Percentiles rank a stretch among this genome's conserved stretches.
phyloP scores from a whole-genome alignment of 1,140 invertebrate genomes.

The Apis florea region DNA sequence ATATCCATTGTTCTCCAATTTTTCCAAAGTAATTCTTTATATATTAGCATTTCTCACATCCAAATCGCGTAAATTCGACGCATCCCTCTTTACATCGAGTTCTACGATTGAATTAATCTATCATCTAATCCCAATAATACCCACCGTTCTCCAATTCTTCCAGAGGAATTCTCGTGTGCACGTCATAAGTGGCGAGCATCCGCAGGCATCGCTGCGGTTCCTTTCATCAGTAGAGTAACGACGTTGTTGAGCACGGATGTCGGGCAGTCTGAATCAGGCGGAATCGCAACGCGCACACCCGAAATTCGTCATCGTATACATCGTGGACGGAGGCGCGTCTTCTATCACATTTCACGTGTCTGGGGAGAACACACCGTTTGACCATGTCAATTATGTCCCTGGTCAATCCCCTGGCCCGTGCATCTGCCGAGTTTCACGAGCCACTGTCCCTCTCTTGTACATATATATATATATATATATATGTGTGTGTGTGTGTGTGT shows the following conservation, averaged over 20 bases:
- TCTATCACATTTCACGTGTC: conserved; percentile 61
- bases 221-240: background rate
- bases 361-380: conserved; percentile 60
- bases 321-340: conserved; percentile 19
- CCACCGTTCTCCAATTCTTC: too few relatives aligned
- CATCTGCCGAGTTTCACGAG: conserved; percentile 64
- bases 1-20: too few relatives aligned
- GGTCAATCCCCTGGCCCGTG: conserved; percentile 58
- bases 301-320: conserved; percentile 39
- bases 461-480: background rate
- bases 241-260: conserved; percentile 21
- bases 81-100: too few relatives aligned
- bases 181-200: background rate
- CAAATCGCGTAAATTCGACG: too few relatives aligned
- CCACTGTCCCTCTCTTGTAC: conserved; percentile 29
- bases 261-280: background rate
- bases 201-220: too few relatives aligned
- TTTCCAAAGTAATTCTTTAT: too few relatives aligned
- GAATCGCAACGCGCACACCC: conserved; percentile 14
- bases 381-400: conserved; percentile 64
- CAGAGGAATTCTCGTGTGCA: too few relatives aligned
- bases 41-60: too few relatives aligned
- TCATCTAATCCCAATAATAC: too few relatives aligned
- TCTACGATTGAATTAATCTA: too few relatives aligned
- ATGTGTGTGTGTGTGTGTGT: too few relatives aligned